These are phyloP conservation scores for Bursaphelenchus mucronatus DNA, from an alignment of 1,140 invertebrate genomes.

Conservation along the genomic window DNA sequence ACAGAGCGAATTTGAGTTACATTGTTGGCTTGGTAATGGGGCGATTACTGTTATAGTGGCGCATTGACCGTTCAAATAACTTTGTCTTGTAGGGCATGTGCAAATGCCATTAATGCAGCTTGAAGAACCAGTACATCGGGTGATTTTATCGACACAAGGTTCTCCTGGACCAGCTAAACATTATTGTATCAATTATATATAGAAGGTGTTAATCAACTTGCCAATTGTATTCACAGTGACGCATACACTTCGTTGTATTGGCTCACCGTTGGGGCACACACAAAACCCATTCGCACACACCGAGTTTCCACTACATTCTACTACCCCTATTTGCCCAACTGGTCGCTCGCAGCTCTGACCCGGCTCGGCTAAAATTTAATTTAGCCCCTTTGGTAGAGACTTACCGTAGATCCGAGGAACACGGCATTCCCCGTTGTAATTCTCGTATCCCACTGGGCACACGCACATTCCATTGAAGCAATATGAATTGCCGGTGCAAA, in stretches of 20 bases:
- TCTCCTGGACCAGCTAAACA: constrained; percentile 38
- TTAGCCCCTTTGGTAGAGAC: background rate
- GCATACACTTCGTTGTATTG: constrained; percentile 47
- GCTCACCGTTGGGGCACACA: constrained; percentile 44
- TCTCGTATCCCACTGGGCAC: constrained; percentile 42
- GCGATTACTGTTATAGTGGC: constrained; percentile 37
- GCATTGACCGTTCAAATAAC: constrained; percentile 44
- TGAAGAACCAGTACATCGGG: constrained; percentile 36
- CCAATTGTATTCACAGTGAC: constrained; percentile 45
- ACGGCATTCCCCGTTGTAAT: constrained; percentile 39
- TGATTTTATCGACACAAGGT: constrained; percentile 38
- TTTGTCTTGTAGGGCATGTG: constrained; percentile 33
- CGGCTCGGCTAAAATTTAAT: constrained; percentile 32
- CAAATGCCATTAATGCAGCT: constrained; percentile 34
- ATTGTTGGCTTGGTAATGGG: constrained; percentile 41
- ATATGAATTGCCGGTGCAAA: constrained; percentile 43
- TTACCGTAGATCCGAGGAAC: constrained; percentile 43
- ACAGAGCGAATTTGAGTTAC: constrained; percentile 32
- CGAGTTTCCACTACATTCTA: constrained; percentile 45
- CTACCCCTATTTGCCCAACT: constrained; percentile 22
- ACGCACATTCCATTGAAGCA: constrained; percentile 42
- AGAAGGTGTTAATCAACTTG: constrained; percentile 2
- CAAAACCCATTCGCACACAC: constrained; percentile 50
- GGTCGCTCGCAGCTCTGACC: constrained; percentile 40
- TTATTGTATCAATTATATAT: constrained; percentile 16